A percentile compares a stretch with the other conserved stretches of the same genome.
phyloP scores from a whole-genome alignment of 1,140 invertebrate species.

The Psix sp. region DNA sequence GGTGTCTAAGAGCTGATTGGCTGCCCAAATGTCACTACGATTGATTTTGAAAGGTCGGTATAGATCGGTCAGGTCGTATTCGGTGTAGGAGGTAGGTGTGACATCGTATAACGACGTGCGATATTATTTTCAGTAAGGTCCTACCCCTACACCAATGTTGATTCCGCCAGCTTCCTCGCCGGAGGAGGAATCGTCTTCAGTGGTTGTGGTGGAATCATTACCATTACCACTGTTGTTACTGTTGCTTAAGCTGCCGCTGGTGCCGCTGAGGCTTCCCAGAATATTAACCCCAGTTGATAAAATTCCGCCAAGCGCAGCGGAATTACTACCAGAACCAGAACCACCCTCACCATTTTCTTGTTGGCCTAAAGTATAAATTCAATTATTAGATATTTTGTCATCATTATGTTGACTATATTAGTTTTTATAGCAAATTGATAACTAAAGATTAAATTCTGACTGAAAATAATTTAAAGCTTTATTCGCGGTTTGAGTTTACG shows the following conservation, averaged over 20 bases:
- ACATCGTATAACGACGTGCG: constrained; percentile 20
- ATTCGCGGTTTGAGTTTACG: no score
- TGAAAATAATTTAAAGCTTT: no score
- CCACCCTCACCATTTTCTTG: constrained; percentile 36
- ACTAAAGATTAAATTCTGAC: no score
- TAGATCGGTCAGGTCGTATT: neutral
- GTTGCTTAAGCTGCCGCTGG: constrained; percentile 44
- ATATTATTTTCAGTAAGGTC: constrained; percentile 63
- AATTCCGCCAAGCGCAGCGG: constrained; percentile 45
- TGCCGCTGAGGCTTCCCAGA: constrained; percentile 57
- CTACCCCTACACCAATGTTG: constrained; percentile 70
- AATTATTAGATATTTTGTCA: constrained; percentile 9
- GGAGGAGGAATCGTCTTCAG: constrained; percentile 63
- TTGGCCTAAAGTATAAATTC: constrained; percentile 52
- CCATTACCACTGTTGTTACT: constrained; percentile 54
- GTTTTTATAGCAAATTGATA: no score
- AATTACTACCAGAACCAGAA: constrained; percentile 33
- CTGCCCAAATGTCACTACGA: neutral
- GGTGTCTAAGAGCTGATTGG: neutral
- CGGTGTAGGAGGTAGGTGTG: constrained; percentile 29
- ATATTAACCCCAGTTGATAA: constrained; percentile 52
- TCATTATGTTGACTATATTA: no score
- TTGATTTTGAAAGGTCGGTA: constrained; percentile 2
- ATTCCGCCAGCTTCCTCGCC: constrained; percentile 70
- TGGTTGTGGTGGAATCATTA: constrained; percentile 41